Base-by-base conservation (phyloP, 2,888 invertebrate genomes). In the Noctua janthe region DNA sequence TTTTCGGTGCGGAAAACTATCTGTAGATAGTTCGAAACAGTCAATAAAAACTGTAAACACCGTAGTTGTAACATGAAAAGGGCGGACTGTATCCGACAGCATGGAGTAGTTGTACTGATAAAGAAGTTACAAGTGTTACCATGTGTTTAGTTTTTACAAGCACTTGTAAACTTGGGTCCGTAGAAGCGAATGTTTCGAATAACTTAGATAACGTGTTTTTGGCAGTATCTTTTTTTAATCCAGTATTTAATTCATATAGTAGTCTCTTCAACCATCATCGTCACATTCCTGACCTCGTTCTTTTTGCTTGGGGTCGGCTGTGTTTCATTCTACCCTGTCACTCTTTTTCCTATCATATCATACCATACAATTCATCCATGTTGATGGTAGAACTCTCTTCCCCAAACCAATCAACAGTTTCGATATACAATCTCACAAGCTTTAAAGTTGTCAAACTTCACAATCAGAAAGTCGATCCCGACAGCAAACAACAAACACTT, bases 71-170 rank as follows among this genome's bases (percentile, higher is more conserved):
- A 71, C 54, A 71, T 62, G 79, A 62, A 74, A 73, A 80, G n/a
- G 69, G 70, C 43, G 64, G 73, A 20, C 70, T 1, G n/a, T 47
- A 35, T 6, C 11, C n/a, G 62, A 29, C 71, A 72, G 20, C n/a
- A 74, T 87, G 80, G 82, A 87, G 81, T 75, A 66, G 78, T 79
- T 79, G 71, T 71, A 85, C 84, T 82, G 81, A 86, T 79, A 84
- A 80, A 78, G 59, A 82, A 66, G 43, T 78, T 51, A 81, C 83
- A 88, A 90, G 87, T 85, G 87, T 76, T 84, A 29, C 82, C 91
- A 89, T 85, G 76, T 89, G 88, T 85, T 81, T 35, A 35, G 64
- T 62, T 82, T 70, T 70, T 74, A 74, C n/a, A 59, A 17, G 11
- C 70, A 73, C 72, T 75, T 64, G 71, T 5, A 2, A 59, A 72